A percentile compares a stretch with the other conserved stretches of the same genome.
These are phyloP conservation scores for Harpagifer antarcticus DNA, from an alignment of 2,797 vertebrate species.

Conservation along the genomic window DNA sequence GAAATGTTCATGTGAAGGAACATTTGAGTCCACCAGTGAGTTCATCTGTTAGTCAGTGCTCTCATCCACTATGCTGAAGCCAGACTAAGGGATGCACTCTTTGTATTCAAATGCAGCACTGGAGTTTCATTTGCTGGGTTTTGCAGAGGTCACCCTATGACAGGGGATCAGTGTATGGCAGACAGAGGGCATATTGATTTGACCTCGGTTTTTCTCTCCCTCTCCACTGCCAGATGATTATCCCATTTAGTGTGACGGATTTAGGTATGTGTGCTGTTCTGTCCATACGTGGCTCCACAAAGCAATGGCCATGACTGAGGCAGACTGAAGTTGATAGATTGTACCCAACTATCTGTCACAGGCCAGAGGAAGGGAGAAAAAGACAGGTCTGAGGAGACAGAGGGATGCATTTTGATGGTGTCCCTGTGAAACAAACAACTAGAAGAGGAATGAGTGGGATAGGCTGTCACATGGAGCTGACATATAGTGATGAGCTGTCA, in stretches of 20 bases:
- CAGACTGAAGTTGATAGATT: conserved; percentile 73
- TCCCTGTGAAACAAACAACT: conserved; percentile 63
- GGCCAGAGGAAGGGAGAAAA: conserved; percentile 48
- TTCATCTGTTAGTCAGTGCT: conserved; percentile 21
- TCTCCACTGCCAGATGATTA: conserved; percentile 65
- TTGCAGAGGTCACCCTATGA: conserved; percentile 64
- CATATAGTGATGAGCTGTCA: conserved; percentile 73
- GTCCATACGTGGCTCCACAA: conserved; percentile 48
- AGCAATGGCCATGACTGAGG: conserved; percentile 48
- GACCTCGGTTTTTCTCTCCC: conserved; percentile 66
- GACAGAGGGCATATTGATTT: conserved; percentile 76
- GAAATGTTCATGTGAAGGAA: conserved; percentile 18
- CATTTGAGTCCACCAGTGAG: conserved; percentile 11
- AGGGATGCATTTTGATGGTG: conserved; percentile 69
- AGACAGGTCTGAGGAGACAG: conserved; percentile 47
- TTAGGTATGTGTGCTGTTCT: conserved; percentile 35
- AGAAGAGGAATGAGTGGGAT: conserved; percentile 49
- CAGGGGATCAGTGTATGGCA: conserved; percentile 71
- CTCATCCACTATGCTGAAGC: conserved; percentile 16
- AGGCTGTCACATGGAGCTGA: conserved; percentile 63
- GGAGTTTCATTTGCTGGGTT: conserved; percentile 61
- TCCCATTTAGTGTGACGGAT: conserved; percentile 70
- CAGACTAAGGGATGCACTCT: conserved; percentile 20
- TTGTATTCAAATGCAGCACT: conserved; percentile 67
- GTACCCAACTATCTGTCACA: conserved; percentile 71